Percentiles rank a stretch among this genome's conserved stretches.
Conservation (phyloP, 2,113 vertebrate species). For the Apodemus sylvaticus region DNA sequence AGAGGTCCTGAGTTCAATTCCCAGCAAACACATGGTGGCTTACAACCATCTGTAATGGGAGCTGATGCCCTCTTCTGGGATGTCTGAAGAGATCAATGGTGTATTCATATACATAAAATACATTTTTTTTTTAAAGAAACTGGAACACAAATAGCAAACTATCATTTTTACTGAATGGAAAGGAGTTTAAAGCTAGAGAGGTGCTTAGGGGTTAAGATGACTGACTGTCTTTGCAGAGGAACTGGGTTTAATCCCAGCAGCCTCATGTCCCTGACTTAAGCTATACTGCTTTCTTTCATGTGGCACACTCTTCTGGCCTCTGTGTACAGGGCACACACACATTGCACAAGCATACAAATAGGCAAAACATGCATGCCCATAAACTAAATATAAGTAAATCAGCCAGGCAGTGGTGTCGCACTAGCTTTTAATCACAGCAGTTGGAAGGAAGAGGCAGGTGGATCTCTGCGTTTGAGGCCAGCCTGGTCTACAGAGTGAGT, state of each 20-base stretch:
- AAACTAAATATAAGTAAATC: neutral
- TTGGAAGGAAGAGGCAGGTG: neutral
- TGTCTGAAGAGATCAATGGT: too few species aligned
- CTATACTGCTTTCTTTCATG: neutral
- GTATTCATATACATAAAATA: too few species aligned
- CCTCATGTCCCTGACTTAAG: neutral
- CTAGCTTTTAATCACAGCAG: neutral
- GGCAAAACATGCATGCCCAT: neutral
- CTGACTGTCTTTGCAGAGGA: neutral
- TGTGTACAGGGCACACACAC: too few species aligned
- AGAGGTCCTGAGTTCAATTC: too few species aligned
- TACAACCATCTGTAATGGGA: too few species aligned
- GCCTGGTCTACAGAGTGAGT: neutral
- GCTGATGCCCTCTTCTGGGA: too few species aligned
- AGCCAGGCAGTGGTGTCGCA: neutral
- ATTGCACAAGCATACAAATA: neutral
- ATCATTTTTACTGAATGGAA: constrained; percentile 24
- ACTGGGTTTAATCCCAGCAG: neutral
- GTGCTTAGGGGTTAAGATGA: neutral
- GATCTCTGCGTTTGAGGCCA: neutral
- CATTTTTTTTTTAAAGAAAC: neutral
- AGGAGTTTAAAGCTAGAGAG: neutral
- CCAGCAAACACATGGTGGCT: too few species aligned
- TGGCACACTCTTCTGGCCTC: neutral
- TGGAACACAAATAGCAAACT: neutral